phyloP scores from a whole-genome alignment of 2,797 vertebrate genomes.

The Cygnus olor region DNA sequence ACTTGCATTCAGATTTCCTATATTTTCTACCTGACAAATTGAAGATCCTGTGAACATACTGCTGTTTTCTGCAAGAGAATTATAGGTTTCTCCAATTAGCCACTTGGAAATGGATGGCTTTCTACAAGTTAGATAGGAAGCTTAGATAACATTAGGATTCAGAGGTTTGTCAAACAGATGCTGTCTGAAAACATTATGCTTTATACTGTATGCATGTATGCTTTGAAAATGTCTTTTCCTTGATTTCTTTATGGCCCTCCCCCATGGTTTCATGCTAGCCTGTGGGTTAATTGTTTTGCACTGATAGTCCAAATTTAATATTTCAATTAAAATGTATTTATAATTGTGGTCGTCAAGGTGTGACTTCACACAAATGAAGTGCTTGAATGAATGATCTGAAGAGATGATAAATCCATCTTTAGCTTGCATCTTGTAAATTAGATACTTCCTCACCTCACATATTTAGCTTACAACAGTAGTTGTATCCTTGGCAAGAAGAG shows the following conservation, averaged over 20 bases:
- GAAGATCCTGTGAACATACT: not conserved
- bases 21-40: not conserved
- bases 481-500: not conserved
- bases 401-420: constrained; percentile 33
- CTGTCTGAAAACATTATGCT: not conserved
- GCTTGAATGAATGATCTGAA: constrained; percentile 57
- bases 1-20: not conserved
- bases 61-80: constrained; percentile 18
- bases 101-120: constrained; percentile 17
- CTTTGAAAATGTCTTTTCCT: not conserved
- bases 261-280: constrained; percentile 47
- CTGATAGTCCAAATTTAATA: constrained; percentile 72
- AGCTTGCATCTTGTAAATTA: constrained; percentile 29
- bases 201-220: not conserved
- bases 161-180: constrained; percentile 2
- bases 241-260: constrained; percentile 24
- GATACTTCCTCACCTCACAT: constrained; percentile 37
- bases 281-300: constrained; percentile 78
- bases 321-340: constrained; percentile 71
- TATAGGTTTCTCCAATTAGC: constrained; percentile 15
- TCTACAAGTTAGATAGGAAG: constrained; percentile 16
- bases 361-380: constrained; percentile 65
- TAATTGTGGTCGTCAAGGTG: constrained; percentile 68
- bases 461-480: constrained; percentile 9
- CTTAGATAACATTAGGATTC: not conserved